Base-by-base conservation (phyloP, 1,140 invertebrate genomes). In the Drosophila watanabei region DNA sequence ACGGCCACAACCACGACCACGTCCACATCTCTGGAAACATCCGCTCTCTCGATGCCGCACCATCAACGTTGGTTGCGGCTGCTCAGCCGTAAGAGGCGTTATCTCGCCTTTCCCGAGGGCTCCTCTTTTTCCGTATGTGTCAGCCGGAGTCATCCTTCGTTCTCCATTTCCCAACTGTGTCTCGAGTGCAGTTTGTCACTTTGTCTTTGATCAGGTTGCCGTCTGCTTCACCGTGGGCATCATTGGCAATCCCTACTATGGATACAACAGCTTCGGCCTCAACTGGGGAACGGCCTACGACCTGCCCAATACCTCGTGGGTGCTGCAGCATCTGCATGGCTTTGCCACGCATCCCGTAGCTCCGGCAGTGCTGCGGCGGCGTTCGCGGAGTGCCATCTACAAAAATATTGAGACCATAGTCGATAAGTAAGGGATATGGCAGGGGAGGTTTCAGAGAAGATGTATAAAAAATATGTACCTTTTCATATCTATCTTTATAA, bases 281-380 rank as follows among this genome's bases (percentile, higher is more conserved):
- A 97, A 97, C 92, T 97, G 96, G 96, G 96, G 96, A 54, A 95
- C 96, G 41, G 95, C 96, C 3, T 97, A 96, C 75, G 96, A 97
- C 81, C 86, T 97, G 45, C 96, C 96, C 2, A 95, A 97, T 79
- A 94, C 95, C 54, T 95, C 95, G 0, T 95, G 95, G 83, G 94
- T 95, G 3, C 93, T 95, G 28, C 92, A 95, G 5, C 93, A 94
- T 52, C 45, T 94, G 83, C 70, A 93, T 45, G 91, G 91, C 18
- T 88, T 93, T 80, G 57, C 75, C 46, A 52, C 45, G 91, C 94
- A 75, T 92, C 94, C 43, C 57, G 93, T 57, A 82, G 94, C 24
- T 92, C 75, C 93, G 94, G 58, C 93, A 94, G 76, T 95, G 94
- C 79, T 94, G 95, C 37, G 88, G 94, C 39, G 95, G 95, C 75